Evolutionary conservation across 2,797 vertebrate species (phyloP), one percentile per base, ranked within the genome.

Genomic region (Alauda arvensis): DNA sequence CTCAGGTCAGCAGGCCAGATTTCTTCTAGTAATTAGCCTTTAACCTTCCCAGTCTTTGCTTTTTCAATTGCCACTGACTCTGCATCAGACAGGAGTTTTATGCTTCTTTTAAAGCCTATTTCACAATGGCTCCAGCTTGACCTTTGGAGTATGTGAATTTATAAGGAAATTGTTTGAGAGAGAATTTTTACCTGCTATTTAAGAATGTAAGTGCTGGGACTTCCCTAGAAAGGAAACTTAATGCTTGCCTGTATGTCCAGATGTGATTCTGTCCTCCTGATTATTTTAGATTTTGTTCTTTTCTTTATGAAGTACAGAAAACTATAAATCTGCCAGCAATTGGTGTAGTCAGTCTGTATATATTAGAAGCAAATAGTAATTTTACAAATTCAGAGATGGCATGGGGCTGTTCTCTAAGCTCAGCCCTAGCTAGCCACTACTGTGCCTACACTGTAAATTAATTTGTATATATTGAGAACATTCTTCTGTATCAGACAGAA

Each of bases 21-120:
- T 93, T 92, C 89, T 90, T 83, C 61, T 62, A 81, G 88, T 68
- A 91, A 91, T 94, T 93, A 92, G 62, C 92, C 92, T 96, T 94
- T 92, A 92, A 93, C 83, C 88, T 80, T 71, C 65, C 63, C 60
- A 76, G 62, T 72, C 85, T 94, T 92, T 83, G 67, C 86, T 90
- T 94, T 93, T 86, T 37, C 77, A 60, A 45, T 91, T 94, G 74
- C 46, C 55, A 71, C 57, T 0, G 24, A 60, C 42, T 57, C 18
- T 40, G 28, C 86, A 86, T 90, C 92, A 92, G 82, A 76, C 17
- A 82, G 57, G 60, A 77, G 57, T 68, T 90, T 88, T 94, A 88
- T 91, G 83, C 67, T 69, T 89, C 82, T 93, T 60, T 89, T 89
- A 84, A 94, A 93, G 49, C 28, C 62, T 68, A 16, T 91, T 92